Evolutionary conservation across 2,888 invertebrate genomes (phyloP).

Genomic region (Creontiades dilutus): DNA sequence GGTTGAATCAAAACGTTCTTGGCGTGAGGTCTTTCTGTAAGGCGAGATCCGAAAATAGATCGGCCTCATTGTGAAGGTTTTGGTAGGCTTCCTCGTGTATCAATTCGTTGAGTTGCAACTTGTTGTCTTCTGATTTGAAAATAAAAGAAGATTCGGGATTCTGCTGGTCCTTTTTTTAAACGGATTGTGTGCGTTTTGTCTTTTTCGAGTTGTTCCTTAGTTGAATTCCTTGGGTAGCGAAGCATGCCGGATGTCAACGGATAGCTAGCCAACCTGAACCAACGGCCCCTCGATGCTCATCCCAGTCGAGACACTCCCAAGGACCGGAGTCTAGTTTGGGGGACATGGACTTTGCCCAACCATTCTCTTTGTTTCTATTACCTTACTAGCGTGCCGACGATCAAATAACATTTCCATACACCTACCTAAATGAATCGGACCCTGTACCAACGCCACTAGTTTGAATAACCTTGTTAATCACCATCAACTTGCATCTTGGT

Average conservation of each 20-base stretch:
- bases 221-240: constrained; percentile 29
- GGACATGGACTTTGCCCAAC: background rate
- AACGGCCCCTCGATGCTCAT: background rate
- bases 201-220: background rate
- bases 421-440: no score
- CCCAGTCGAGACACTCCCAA: background rate
- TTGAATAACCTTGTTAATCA: no score
- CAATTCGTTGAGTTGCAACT: no score
- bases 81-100: background rate
- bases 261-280: constrained; percentile 21
- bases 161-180: background rate
- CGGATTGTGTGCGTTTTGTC: background rate
- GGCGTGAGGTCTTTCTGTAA: background rate
- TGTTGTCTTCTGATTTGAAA: no score
- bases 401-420: no score
- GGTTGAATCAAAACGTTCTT: constrained; percentile 2
- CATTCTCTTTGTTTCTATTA: background rate
- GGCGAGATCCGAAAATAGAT: constrained; percentile 33
- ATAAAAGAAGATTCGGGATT: no score
- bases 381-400: background rate
- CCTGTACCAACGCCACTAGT: no score
- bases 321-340: background rate
- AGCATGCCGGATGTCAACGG: constrained; percentile 38
- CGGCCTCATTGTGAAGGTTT: constrained; percentile 44
- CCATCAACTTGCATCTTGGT: no score